These are phyloP conservation scores for Squalus acanthias DNA, from an alignment of 2,797 vertebrate genomes.

Conservation along the genomic window DNA sequence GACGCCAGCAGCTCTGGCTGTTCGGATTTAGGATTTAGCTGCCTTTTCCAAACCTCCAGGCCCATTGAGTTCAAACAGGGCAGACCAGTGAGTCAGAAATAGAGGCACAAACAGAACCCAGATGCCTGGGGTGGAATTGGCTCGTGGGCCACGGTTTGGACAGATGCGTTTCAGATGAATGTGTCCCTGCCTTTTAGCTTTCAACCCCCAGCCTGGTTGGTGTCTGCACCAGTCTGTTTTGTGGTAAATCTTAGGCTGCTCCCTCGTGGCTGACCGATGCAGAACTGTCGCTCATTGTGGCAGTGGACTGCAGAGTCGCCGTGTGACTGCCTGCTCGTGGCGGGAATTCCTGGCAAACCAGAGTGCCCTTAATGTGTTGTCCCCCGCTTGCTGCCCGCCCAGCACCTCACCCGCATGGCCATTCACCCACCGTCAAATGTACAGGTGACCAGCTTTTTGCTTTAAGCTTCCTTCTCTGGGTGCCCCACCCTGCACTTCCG, in stretches of 20 bases:
- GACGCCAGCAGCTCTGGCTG: too few relatives aligned
- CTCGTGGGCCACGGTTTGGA: too few relatives aligned
- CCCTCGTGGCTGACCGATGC: background rate
- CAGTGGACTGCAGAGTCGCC: background rate
- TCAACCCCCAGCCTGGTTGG: background rate
- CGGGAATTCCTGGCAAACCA: background rate
- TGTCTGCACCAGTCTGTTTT: background rate
- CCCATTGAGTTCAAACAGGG: background rate
- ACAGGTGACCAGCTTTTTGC: background rate
- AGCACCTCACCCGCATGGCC: background rate
- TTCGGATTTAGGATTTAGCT: background rate
- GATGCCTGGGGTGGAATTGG: background rate
- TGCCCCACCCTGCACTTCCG: background rate
- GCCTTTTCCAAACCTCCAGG: background rate
- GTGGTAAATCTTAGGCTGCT: background rate
- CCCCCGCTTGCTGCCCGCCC: background rate
- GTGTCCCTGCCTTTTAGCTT: background rate
- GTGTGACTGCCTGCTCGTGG: background rate
- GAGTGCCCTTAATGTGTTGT: background rate
- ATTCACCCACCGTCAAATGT: background rate
- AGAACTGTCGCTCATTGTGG: too few relatives aligned
- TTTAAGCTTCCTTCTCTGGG: background rate
- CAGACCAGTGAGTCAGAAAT: background rate
- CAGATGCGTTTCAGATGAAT: background rate
- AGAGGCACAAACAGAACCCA: too few relatives aligned